phyloP scores from a whole-genome alignment of 2,113 vertebrate species.

The Rousettus leschenaultii region DNA sequence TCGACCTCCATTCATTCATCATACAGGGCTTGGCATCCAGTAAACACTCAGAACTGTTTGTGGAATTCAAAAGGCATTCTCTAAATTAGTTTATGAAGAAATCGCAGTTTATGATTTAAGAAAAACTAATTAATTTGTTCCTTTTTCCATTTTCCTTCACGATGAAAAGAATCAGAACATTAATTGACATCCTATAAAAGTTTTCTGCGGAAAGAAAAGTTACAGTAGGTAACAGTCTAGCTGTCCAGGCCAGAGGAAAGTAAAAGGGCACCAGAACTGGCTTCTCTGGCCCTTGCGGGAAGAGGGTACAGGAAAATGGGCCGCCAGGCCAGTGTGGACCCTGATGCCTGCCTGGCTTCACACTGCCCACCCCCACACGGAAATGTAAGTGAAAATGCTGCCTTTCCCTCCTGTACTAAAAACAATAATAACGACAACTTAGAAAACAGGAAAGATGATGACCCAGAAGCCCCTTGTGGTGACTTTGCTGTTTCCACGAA shows the following conservation, averaged over 20 bases:
- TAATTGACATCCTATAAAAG: background rate
- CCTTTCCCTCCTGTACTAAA: background rate
- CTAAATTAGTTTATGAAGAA: conserved; percentile 25
- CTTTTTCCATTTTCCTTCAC: conserved; percentile 42
- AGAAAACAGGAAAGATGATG: background rate
- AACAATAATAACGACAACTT: background rate
- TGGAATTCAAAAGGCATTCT: background rate
- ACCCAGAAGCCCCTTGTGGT: background rate
- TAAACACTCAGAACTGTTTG: background rate
- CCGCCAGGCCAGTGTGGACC: background rate
- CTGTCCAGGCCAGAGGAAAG: background rate
- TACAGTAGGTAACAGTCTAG: background rate
- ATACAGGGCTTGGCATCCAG: background rate
- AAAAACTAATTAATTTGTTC: conserved; percentile 53
- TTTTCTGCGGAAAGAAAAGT: background rate
- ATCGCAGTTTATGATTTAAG: conserved; percentile 6
- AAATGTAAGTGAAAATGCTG: background rate
- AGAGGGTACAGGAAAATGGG: background rate
- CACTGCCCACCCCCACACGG: background rate
- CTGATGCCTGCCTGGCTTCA: background rate
- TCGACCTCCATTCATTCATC: background rate
- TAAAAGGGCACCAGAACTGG: background rate
- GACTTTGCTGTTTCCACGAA: background rate
- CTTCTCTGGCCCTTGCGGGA: background rate
- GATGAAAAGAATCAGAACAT: background rate